Base-by-base conservation (phyloP, 2,113 vertebrate genomes). In the Hemicordylus capensis region DNA sequence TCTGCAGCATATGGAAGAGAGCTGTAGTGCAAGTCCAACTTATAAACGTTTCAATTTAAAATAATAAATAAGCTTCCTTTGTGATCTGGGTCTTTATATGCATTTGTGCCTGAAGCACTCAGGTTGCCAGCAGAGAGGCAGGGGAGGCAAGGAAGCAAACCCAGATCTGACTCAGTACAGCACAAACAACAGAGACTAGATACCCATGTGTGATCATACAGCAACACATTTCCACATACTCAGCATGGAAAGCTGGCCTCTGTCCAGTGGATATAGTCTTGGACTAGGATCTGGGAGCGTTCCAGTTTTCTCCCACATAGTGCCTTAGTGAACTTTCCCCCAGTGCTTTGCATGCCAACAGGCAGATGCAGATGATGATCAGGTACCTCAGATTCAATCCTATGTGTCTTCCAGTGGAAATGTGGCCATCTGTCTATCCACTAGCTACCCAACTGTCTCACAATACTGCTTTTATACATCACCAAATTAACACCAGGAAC, bases 61-160 rank as follows among this genome's bases (percentile, higher is more conserved):
- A 58, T 90, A 90, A 90, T 90, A 91, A 91, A 87, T 92, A 91
- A 90, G 90, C 76, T 83, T 89, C 86, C 90, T 93, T 39, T 90
- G 70, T 87, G 86, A 86, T 80, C 86, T 79, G 64, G 80, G 87
- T 85, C 86, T 88, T 0, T 0, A 42, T 82, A 90, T 54, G 81
- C 81, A 90, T 86, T 87, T 79, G 80, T 76, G 91, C 80, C 67
- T 83, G 80, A 81, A 85, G 70, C 42, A 63, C 54, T 91, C 39
- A 39, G 0, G 4, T 64, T 17, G 2, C 70, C 82, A 91, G n/a
- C 9, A 48, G 70, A 67, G 19, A 74, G 66, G 70, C 14, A 15
- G 24, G 39, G 51, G 81, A 83, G 61, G 81, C 76, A 88, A 39
- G 14, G 12, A n/a, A 54, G 19, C 48, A 81, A 31, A 72, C 9